Evolutionary conservation across 2,113 vertebrate genomes (phyloP).

Genomic region (Engraulis encrasicolus): DNA sequence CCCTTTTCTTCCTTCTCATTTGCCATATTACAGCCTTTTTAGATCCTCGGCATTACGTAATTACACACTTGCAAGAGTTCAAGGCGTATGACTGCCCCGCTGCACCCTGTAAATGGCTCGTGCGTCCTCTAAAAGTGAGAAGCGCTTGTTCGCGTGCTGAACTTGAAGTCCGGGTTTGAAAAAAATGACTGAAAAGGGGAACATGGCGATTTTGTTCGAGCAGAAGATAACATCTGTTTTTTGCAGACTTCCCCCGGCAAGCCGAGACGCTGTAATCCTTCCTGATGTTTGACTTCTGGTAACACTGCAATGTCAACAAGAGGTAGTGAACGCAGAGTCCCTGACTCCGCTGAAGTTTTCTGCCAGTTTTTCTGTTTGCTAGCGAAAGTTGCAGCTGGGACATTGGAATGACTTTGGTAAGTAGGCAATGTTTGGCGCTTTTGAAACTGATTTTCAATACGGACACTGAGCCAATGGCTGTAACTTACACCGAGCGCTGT

Average conservation of each 20-base stretch:
- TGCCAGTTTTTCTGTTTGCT: not conserved
- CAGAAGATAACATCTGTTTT: conserved; percentile 20
- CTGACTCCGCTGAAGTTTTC: conserved; percentile 29
- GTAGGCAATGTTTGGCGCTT: not conserved
- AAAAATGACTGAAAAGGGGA: conserved; percentile 17
- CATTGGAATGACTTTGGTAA: not conserved
- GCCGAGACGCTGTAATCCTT: not conserved
- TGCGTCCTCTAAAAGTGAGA: conserved; percentile 1
- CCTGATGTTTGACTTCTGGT: conserved; percentile 17
- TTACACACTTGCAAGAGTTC: conserved; percentile 21
- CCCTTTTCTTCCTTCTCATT: conserved; percentile 5
- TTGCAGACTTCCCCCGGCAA: not conserved
- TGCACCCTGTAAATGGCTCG: conserved; percentile 7
- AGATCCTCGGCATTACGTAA: conserved; percentile 26
- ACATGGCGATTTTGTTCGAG: conserved; percentile 40
- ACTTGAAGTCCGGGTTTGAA: conserved; percentile 18
- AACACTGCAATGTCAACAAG: not conserved
- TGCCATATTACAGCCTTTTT: conserved; percentile 32
- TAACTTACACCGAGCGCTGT: not conserved
- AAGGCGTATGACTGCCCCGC: not conserved
- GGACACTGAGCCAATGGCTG: not conserved
- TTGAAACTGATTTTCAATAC: not conserved
- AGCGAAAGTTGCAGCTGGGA: not conserved
- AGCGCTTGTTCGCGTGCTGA: not conserved
- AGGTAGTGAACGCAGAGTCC: conserved; percentile 24